phyloP scores from a whole-genome alignment of 2,113 vertebrate species.

The Saccopteryx bilineata region DNA sequence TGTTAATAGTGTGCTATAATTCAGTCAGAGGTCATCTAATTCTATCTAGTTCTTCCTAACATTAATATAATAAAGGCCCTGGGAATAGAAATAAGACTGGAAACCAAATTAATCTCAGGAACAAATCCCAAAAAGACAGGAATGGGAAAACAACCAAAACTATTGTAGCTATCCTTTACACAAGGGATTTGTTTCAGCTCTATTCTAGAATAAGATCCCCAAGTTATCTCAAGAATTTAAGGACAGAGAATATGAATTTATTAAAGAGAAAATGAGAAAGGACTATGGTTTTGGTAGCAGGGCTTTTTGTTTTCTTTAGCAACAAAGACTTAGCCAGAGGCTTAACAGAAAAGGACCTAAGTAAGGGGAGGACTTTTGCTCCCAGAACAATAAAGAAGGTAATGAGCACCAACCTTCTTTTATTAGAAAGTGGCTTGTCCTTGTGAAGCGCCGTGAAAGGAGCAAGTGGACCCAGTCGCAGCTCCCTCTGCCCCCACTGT shows the following conservation, averaged over 20 bases:
- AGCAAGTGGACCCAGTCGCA: constrained; percentile 80
- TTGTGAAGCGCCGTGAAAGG: constrained; percentile 82
- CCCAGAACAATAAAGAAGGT: constrained; percentile 66
- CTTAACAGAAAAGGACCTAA: constrained; percentile 4
- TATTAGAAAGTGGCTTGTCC: constrained; percentile 84
- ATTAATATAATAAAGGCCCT: constrained; percentile 36
- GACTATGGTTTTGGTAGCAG: not conserved
- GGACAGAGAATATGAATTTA: constrained; percentile 11
- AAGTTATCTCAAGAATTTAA: constrained; percentile 26
- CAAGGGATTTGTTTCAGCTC: not conserved
- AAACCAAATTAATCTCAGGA: constrained; percentile 49
- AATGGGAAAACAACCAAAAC: constrained; percentile 41
- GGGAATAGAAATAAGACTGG: not conserved
- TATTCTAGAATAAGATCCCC: not conserved
- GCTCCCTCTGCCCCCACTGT: constrained; percentile 82
- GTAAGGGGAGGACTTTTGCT: constrained; percentile 65
- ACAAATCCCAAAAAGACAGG: constrained; percentile 5
- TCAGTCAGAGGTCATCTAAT: not conserved
- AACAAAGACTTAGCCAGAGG: not conserved
- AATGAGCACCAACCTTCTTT: constrained; percentile 89
- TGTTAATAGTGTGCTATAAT: not conserved
- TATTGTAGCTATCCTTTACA: not conserved
- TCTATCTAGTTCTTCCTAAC: not conserved
- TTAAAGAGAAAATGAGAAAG: constrained; percentile 41
- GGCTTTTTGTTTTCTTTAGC: constrained; percentile 7